These are phyloP conservation scores for Mormoops blainvillei DNA, from an alignment of 2,113 vertebrate genomes.

Conservation along the genomic window DNA sequence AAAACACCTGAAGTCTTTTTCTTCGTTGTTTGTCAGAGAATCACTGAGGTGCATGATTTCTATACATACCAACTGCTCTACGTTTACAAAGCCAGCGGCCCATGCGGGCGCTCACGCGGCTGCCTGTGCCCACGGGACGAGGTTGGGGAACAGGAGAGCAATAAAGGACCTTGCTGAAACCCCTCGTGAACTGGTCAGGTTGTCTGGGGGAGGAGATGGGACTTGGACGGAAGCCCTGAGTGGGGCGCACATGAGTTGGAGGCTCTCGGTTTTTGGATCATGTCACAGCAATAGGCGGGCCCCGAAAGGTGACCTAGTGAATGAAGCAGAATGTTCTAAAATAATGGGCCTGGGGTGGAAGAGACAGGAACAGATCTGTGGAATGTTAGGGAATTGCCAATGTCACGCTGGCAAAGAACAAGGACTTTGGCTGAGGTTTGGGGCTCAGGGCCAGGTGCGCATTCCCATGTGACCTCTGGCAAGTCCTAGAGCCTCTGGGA, in stretches of 20 bases:
- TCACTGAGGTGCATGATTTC: constrained; percentile 72
- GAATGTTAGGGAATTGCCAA: neutral
- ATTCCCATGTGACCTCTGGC: neutral
- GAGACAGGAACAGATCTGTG: rapidly evolving
- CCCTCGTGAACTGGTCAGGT: neutral
- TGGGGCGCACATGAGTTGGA: neutral
- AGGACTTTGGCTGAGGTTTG: neutral
- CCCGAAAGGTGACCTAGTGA: rapidly evolving
- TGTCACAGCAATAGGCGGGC: neutral
- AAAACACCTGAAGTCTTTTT: constrained; percentile 54
- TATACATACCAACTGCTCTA: constrained; percentile 25
- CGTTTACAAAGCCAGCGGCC: constrained; percentile 42
- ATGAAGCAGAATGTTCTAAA: neutral
- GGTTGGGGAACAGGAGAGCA: constrained; percentile 70
- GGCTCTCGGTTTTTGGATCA: neutral
- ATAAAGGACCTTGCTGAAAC: constrained; percentile 80
- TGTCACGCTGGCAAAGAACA: neutral
- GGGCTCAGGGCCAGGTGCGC: neutral
- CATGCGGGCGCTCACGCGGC: constrained; percentile 31
- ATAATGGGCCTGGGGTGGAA: rapidly evolving
- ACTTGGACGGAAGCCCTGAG: neutral
- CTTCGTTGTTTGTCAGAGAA: constrained; percentile 56
- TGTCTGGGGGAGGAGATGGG: neutral
- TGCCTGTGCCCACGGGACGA: constrained; percentile 16
- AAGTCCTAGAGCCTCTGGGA: neutral